Evolutionary conservation across 2,797 vertebrate genomes (phyloP).

Genomic region (Iguana delicatissima): DNA sequence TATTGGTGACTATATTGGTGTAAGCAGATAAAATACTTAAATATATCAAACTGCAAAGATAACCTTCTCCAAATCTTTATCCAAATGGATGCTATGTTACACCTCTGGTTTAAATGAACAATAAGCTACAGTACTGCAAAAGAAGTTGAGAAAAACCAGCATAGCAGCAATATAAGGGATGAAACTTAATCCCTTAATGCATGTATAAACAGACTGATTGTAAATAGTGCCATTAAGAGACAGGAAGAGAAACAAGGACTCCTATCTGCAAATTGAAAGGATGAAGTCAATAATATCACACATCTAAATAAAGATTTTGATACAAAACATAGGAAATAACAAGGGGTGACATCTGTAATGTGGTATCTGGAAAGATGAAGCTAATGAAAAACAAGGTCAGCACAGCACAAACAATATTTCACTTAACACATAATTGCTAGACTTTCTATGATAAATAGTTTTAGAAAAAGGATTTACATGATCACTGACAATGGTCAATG

Average conservation of each 20-base stretch:
- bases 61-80: slow-evolving; percentile 35
- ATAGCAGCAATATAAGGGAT: slow-evolving; percentile 56
- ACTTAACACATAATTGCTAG: slow-evolving; percentile 31
- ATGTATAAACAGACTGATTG: slow-evolving; percentile 60
- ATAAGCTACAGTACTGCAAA: slow-evolving; percentile 64
- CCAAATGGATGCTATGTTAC: slow-evolving; percentile 64
- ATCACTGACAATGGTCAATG: neutral
- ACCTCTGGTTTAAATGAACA: slow-evolving; percentile 53
- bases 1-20: slow-evolving; percentile 51
- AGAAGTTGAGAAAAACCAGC: slow-evolving; percentile 54
- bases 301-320: slow-evolving; percentile 64
- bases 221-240: slow-evolving; percentile 63
- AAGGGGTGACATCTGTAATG: slow-evolving; percentile 34
- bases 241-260: slow-evolving; percentile 57
- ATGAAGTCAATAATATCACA: slow-evolving; percentile 54
- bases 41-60: neutral
- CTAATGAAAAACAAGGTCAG: slow-evolving; percentile 60
- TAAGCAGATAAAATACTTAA: slow-evolving; percentile 47
- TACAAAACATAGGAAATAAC: slow-evolving; percentile 59
- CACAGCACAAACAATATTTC: slow-evolving; percentile 59
- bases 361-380: slow-evolving; percentile 21
- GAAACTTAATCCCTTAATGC: slow-evolving; percentile 61
- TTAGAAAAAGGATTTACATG: slow-evolving; percentile 47
- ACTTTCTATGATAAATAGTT: slow-evolving; percentile 50
- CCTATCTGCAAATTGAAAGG: slow-evolving; percentile 57